These are phyloP conservation scores for Zoanthus solanderi DNA, from an alignment of 92 coral and sea anemone genomes.

Conservation along the genomic window DNA sequence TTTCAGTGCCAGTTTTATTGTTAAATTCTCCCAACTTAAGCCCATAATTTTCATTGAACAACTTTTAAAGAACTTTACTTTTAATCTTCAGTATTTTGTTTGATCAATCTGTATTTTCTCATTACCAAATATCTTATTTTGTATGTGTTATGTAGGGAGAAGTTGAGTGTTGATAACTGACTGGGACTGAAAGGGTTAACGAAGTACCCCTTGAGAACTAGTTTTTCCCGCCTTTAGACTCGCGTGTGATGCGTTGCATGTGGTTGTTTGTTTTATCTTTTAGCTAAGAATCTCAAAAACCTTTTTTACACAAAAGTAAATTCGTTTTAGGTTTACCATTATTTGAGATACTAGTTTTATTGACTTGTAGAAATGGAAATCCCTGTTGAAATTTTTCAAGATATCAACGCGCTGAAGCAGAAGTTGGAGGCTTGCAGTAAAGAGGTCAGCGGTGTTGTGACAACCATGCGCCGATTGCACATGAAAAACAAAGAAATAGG, in stretches of 20 bases:
- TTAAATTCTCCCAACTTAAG: too few relatives aligned
- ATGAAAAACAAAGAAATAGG: slow-evolving; percentile 27
- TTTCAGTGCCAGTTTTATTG: too few relatives aligned
- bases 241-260: too few relatives aligned
- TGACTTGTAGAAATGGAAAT: slow-evolving; percentile 9
- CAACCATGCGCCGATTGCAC: slow-evolving; percentile 32
- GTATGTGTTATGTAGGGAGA: too few relatives aligned
- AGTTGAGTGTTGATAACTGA: too few relatives aligned
- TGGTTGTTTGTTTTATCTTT: neutral
- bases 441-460: slow-evolving; percentile 43
- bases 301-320: neutral
- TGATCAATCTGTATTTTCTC: too few relatives aligned
- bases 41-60: too few relatives aligned
- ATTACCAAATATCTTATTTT: too few relatives aligned
- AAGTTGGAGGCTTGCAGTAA: slow-evolving; percentile 54
- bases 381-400: slow-evolving; percentile 52
- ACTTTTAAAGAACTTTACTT: too few relatives aligned
- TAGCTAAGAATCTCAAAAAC: neutral
- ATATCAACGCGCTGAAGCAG: slow-evolving; percentile 49
- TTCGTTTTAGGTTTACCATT: neutral
- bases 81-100: too few relatives aligned
- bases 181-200: neutral
- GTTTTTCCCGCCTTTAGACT: neutral
- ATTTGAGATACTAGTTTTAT: neutral
- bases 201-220: neutral